These are phyloP conservation scores for Drosophila borealis DNA, from an alignment of 2,888 invertebrate genomes.

Conservation along the genomic window DNA sequence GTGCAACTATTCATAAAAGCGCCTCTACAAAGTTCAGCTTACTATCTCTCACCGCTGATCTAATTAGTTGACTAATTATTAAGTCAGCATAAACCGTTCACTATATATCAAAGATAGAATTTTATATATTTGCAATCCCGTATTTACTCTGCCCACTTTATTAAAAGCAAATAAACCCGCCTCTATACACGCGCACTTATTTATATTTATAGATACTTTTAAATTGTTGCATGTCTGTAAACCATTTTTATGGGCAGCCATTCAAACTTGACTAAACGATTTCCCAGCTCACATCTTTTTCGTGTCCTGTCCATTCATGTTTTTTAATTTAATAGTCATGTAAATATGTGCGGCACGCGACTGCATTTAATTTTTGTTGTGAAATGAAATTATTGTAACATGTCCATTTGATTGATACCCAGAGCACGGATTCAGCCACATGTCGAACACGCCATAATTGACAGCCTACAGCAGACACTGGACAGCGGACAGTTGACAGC, in stretches of 20 bases:
- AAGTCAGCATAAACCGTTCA: too few relatives aligned
- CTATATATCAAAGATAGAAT: too few relatives aligned
- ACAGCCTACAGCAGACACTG: constrained; percentile 48
- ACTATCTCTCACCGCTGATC: too few relatives aligned
- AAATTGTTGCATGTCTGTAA: constrained; percentile 58
- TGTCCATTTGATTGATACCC: constrained; percentile 73
- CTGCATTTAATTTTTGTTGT: constrained; percentile 72
- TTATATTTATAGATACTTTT: constrained; percentile 20
- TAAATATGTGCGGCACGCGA: constrained; percentile 71
- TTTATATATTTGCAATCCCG: too few relatives aligned
- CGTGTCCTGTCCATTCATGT: constrained; percentile 65
- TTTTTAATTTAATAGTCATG: constrained; percentile 80
- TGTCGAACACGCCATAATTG: constrained; percentile 72
- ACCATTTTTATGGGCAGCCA: constrained; percentile 56
- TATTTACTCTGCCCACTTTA: background rate
- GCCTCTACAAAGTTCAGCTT: too few relatives aligned
- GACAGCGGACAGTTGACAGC: constrained; percentile 9
- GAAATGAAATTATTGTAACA: constrained; percentile 72
- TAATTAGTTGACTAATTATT: too few relatives aligned
- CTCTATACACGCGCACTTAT: background rate
- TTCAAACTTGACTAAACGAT: constrained; percentile 72
- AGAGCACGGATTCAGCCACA: constrained; percentile 25
- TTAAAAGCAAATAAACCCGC: constrained; percentile 4
- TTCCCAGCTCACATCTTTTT: too few relatives aligned
- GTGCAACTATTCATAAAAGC: too few relatives aligned